Percentiles rank a stretch among this genome's conserved stretches.
These are phyloP conservation scores for Oophaga sylvatica DNA, from an alignment of 2,797 vertebrate species.

Conservation along the genomic window DNA sequence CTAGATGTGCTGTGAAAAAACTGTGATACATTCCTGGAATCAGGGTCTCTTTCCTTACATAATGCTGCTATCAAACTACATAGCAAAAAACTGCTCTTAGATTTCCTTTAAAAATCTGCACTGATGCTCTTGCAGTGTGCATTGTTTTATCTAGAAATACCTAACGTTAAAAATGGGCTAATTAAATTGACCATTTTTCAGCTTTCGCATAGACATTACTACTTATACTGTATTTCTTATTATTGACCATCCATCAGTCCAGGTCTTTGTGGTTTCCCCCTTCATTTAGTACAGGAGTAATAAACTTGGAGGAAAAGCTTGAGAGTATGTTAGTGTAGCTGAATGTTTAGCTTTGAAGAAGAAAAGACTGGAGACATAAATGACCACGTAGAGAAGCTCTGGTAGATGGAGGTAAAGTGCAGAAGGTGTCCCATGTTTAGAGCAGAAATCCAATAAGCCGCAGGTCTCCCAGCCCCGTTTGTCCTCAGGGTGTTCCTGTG, in stretches of 20 bases:
- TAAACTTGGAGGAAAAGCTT: background rate
- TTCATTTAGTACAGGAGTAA: background rate
- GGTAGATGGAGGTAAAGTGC: conserved; percentile 10
- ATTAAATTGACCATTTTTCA: background rate
- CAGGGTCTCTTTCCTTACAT: too few species aligned
- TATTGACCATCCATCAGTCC: background rate
- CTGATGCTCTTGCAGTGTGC: background rate
- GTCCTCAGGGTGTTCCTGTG: conserved; percentile 36
- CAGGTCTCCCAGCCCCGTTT: background rate
- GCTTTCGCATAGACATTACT: background rate
- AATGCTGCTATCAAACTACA: too few species aligned
- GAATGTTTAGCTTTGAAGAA: conserved; percentile 3
- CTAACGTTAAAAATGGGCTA: background rate
- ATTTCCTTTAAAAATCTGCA: too few species aligned
- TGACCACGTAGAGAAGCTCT: conserved; percentile 1
- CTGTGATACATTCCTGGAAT: too few species aligned
- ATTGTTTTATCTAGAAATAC: background rate
- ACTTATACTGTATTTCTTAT: background rate
- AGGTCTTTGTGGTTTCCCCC: background rate
- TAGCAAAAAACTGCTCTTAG: too few species aligned
- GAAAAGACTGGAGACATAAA: background rate
- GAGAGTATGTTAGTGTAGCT: background rate
- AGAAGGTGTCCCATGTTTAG: conserved; percentile 3
- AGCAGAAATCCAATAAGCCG: conserved; percentile 3
- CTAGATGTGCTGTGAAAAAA: too few species aligned